A percentile compares a stretch with the other conserved stretches of the same genome.
These are phyloP conservation scores for Mythimna vitellina DNA, from an alignment of 2,888 invertebrate species.

Conservation along the genomic window DNA sequence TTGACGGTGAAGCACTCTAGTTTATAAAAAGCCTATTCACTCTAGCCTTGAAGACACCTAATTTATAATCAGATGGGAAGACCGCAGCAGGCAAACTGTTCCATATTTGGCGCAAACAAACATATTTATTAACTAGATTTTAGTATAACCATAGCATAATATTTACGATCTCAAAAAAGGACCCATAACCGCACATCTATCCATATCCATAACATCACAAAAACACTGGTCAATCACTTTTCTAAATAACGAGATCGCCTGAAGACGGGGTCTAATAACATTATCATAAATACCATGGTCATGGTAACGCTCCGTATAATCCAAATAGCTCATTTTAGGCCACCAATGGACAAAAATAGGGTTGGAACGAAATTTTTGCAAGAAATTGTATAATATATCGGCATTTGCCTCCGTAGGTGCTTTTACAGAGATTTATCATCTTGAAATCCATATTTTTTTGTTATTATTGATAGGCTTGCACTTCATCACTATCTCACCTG, in stretches of 20 bases:
- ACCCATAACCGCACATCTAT: constrained; percentile 6
- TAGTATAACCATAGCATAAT: neutral
- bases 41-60: too few relatives aligned
- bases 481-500: too few relatives aligned
- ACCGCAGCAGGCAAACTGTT: too few relatives aligned
- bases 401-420: neutral
- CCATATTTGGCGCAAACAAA: neutral
- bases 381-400: neutral
- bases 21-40: too few relatives aligned
- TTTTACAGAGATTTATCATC: too few relatives aligned
- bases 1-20: too few relatives aligned
- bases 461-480: too few relatives aligned
- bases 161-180: constrained; percentile 10
- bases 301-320: constrained; percentile 58
- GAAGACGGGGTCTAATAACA: constrained; percentile 41
- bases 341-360: constrained; percentile 41
- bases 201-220: constrained; percentile 29
- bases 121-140: neutral
- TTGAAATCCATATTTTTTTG: too few relatives aligned
- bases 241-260: constrained; percentile 33
- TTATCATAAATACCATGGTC: constrained; percentile 66
- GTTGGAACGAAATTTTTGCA: neutral
- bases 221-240: constrained; percentile 63
- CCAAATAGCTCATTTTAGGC: constrained; percentile 68
- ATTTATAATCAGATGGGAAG: too few relatives aligned